Evolutionary conservation across 2,113 vertebrate genomes (phyloP), one percentile per base, ranked within the genome.

Genomic region (Pelecanoides urinatrix): DNA sequence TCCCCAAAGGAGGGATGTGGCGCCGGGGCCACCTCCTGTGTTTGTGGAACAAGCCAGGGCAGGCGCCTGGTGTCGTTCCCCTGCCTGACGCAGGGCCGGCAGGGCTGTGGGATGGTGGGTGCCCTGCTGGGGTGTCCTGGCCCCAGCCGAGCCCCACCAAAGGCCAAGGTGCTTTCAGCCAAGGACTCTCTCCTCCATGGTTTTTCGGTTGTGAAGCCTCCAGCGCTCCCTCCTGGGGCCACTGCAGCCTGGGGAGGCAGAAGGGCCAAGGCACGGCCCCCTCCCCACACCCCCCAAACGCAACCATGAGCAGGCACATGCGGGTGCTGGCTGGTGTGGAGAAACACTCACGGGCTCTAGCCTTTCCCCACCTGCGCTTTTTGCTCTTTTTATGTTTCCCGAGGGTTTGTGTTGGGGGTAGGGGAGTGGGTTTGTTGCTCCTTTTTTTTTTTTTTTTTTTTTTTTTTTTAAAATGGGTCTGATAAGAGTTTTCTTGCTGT

Each of bases 61-160:
- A 82, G 74, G 38, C 5, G 49, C 80, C 70, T 8, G 10, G 13
- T 9, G 4, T 11, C 5, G 18, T 71, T n/a, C 67, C 13, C 47
- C 40, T 30, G 15, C 47, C 63, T 6, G 7, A 27, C 4, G 34
- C 1, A 6, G 34, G 38, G 38, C 4, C 1, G 7, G 53, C 14
- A 17, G 49, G 45, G 47, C 40, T 3, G 5, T 12, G 34, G 61
- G 22, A 26, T 34, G 70, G 75, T 71, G 11, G 23, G 40, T 14
- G 21, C 20, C 30, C 10, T 7, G 29, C 52, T 7, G 29, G 52
- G 40, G 62, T 56, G 89, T 47, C 42, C 62, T 56, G 56, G 42
- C 22, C 29, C 34, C 58, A 16, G 7, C 2, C 7, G 6, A 32
- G 45, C 32, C 56, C 23, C 7, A 0, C 2, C 3, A 1, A n/a